phyloP scores from a whole-genome alignment of 2,888 invertebrate species.

The Caenorhabditis becei region DNA sequence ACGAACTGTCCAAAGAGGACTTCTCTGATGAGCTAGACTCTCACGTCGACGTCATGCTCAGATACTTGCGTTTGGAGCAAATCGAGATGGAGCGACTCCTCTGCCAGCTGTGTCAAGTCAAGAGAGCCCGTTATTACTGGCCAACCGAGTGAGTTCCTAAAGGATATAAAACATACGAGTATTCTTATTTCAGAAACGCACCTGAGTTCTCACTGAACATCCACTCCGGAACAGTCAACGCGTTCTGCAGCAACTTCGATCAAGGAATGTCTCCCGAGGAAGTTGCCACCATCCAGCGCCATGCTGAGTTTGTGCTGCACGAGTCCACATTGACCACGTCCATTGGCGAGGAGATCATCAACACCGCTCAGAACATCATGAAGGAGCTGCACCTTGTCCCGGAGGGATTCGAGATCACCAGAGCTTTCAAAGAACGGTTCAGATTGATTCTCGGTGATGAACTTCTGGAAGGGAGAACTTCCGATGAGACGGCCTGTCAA shows the following conservation, averaged over 20 bases:
- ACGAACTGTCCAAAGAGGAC: background rate
- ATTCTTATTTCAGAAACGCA: background rate
- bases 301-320: background rate
- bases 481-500: background rate
- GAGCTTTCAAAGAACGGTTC: background rate
- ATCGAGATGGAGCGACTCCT: constrained; percentile 19
- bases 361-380: background rate
- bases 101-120: constrained; percentile 2
- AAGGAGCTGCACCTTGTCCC: background rate
- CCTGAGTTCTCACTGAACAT: background rate
- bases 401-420: background rate
- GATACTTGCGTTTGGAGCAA: constrained; percentile 9
- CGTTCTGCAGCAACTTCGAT: background rate
- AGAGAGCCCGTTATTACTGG: background rate
- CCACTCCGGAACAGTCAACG: background rate
- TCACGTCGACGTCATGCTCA: background rate
- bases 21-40: background rate
- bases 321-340: background rate
- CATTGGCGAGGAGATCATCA: background rate
- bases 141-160: background rate
- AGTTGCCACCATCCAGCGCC: background rate
- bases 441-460: background rate
- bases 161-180: background rate
- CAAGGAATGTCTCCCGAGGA: background rate
- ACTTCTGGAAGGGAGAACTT: background rate